Percentiles rank a stretch among this genome's conserved stretches.
phyloP scores from a whole-genome alignment of 2,113 vertebrate species.

The Recurvirostra avosetta region DNA sequence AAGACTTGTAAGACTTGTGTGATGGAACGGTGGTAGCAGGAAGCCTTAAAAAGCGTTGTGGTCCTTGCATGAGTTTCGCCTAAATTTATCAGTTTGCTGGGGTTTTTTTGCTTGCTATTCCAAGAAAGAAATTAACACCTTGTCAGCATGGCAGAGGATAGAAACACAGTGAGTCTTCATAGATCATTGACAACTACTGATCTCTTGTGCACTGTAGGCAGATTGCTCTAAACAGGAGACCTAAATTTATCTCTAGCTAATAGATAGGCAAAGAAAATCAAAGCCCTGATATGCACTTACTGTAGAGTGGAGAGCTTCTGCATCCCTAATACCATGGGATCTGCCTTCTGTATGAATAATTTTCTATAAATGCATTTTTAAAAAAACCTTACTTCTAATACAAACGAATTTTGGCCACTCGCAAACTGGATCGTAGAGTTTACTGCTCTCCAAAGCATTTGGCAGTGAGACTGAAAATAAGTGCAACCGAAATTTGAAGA shows the following conservation, averaged over 20 bases:
- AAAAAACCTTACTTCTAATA: background rate
- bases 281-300: background rate
- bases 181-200: slow-evolving; percentile 54
- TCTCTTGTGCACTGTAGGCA: slow-evolving; percentile 21
- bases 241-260: slow-evolving; percentile 34
- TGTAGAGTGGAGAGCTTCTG: background rate
- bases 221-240: slow-evolving; percentile 50
- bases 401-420: background rate
- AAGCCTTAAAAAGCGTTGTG: slow-evolving; percentile 29
- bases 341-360: background rate
- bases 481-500: background rate
- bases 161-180: slow-evolving; percentile 51
- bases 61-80: background rate
- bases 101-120: background rate
- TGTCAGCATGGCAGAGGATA: slow-evolving; percentile 42
- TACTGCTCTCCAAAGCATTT: background rate
- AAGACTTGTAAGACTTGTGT: slow-evolving; percentile 16
- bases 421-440: background rate
- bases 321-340: background rate
- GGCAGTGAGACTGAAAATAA: background rate
- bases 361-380: background rate
- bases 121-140: slow-evolving; percentile 50
- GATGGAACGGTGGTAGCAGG: background rate
- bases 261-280: slow-evolving; percentile 26
- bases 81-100: slow-evolving; percentile 4